Conservation (phyloP, 2,113 vertebrate species). For the Hemiprocne comata region DNA sequence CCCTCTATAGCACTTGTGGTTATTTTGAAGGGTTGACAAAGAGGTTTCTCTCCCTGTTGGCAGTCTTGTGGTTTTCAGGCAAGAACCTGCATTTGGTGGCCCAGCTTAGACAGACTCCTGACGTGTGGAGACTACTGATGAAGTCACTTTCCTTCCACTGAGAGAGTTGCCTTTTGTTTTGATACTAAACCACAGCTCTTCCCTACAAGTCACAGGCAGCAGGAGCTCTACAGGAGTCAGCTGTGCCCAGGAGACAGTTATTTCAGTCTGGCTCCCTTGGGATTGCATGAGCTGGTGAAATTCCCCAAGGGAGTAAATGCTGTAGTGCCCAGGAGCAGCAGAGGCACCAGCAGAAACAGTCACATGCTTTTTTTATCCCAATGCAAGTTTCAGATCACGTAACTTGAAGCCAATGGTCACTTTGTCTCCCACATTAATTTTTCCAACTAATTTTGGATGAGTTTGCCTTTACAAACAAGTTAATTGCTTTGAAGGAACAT, state of each 20-base stretch:
- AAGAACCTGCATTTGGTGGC: neutral
- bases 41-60: neutral
- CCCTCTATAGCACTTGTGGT: neutral
- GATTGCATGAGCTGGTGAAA: neutral
- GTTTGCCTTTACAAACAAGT: neutral
- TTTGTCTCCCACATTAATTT: neutral
- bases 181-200: neutral
- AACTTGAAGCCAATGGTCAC: neutral
- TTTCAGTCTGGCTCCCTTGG: neutral
- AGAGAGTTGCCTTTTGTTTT: neutral
- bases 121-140: rapidly evolving
- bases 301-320: constrained; percentile 3
- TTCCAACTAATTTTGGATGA: neutral
- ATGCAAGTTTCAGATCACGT: neutral
- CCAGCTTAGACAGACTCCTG: neutral
- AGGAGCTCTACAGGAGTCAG: neutral
- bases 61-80: neutral
- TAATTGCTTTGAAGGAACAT: neutral
- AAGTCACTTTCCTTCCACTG: neutral
- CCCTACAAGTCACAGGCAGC: neutral
- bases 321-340: constrained; percentile 9
- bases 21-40: neutral
- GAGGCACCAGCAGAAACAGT: constrained; percentile 20
- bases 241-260: neutral
- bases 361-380: constrained; percentile 35